Base-by-base conservation (phyloP, 2,797 vertebrate genomes). In the Pteronotus mesoamericanus region DNA sequence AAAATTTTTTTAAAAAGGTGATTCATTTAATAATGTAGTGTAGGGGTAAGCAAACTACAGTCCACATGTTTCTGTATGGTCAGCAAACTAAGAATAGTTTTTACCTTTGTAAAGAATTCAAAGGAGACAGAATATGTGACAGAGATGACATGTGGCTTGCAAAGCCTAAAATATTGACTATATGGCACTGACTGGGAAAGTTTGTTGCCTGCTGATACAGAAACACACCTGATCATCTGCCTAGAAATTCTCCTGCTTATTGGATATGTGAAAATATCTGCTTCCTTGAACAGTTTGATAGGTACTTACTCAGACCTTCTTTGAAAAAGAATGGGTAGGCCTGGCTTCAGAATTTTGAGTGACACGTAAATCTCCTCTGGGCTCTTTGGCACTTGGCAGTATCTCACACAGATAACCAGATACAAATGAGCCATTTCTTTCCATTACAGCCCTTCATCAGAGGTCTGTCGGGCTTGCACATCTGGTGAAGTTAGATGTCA, bases 391-490 rank as follows among this genome's bases (percentile, higher is more conserved):
- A 95, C 96, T 97, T 97, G 96, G 90, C 95, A 89, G 79, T 97
- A 97, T 98, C 96, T 97, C 79, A 68, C 83, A 91, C 48, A 96
- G 97, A 97, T 98, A 98, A 96, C 94, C 92, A 91, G 94, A 85
- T 96, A 96, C 95, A 91, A 96, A 96, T 55, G 91, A 94, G 91
- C 87, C 24, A 0, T 93, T 95, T 96, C 94, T 97, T 96, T 95
- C 94, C 95, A 85, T 96, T 91, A 85, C 72, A 71, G 74, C 86
- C 86, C 86, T 95, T 93, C 83, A 42, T 80, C 92, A 85, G 89
- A 84, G 68, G 90, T 78, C 92, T 89, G 71, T 84, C 3, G 10
- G 88, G 80, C 85, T 89, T 1, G 34, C 85, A 69, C 92, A 87
- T 94, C 91, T 97, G 95, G 91, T 82, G 74, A 94, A 86, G 92